phyloP scores from a whole-genome alignment of 2,113 vertebrate species.

The Phycodurus eques region DNA sequence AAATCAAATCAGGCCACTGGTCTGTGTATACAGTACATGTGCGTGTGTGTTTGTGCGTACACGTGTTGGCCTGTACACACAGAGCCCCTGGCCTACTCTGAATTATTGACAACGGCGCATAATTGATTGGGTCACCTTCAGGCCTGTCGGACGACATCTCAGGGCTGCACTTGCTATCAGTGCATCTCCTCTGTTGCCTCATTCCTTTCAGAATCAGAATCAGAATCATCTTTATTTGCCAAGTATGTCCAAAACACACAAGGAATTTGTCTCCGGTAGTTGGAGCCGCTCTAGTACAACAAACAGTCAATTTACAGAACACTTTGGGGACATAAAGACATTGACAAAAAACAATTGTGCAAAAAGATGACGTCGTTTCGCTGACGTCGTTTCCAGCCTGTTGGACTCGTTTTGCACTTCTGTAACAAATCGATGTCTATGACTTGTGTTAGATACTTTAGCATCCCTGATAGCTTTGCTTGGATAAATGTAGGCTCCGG shows the following conservation, averaged over 20 bases:
- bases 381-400: constrained; percentile 7
- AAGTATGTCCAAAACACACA: too few relatives aligned
- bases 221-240: too few relatives aligned
- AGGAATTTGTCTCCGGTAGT: too few relatives aligned
- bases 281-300: too few relatives aligned
- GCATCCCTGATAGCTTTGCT: neutral
- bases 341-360: too few relatives aligned
- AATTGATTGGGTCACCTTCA: constrained; percentile 78
- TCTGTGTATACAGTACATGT: constrained; percentile 14
- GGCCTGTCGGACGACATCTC: constrained; percentile 61
- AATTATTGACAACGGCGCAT: constrained; percentile 74
- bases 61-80: constrained; percentile 27
- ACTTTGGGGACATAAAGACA: too few relatives aligned
- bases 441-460: neutral
- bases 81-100: constrained; percentile 56
- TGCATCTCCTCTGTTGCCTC: constrained; percentile 29
- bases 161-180: constrained; percentile 53
- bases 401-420: neutral
- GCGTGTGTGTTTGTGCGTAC: constrained; percentile 28
- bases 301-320: too few relatives aligned
- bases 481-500: neutral
- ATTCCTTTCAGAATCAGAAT: too few relatives aligned
- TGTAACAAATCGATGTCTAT: neutral
- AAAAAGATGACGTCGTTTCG: too few relatives aligned
- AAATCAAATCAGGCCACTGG: constrained; percentile 71